Percentiles rank a stretch among this genome's conserved stretches.
Conservation (phyloP, 2,888 invertebrate species). For the Trissolcus japonicus region DNA sequence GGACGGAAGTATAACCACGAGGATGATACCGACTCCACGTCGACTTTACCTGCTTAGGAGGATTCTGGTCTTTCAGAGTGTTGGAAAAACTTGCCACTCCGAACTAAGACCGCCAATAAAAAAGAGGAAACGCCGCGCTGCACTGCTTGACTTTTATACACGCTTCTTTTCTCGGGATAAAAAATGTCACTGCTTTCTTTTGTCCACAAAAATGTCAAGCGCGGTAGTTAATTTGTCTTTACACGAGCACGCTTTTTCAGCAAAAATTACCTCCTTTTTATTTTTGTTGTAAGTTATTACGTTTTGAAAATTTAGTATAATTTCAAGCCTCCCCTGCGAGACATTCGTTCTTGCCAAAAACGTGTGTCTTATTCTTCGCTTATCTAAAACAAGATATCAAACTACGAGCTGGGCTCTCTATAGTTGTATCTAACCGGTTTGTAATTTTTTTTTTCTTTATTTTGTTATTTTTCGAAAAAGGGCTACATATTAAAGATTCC, state of each 20-base stretch:
- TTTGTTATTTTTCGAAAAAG: neutral
- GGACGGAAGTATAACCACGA: constrained; percentile 21
- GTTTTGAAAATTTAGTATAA: constrained; percentile 19
- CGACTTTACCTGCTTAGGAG: constrained; percentile 54
- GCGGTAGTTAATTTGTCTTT: constrained; percentile 50
- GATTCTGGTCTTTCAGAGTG: constrained; percentile 44
- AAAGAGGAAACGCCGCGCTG: constrained; percentile 51
- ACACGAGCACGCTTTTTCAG: constrained; percentile 21
- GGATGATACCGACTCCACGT: constrained; percentile 48
- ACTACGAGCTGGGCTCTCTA: constrained; percentile 17
- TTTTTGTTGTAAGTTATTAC: no score
- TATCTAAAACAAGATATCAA: constrained; percentile 29
- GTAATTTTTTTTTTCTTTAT: neutral
- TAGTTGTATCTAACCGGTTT: constrained; percentile 25
- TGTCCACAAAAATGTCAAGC: constrained; percentile 50
- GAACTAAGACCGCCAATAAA: constrained; percentile 55
- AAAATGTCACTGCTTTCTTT: constrained; percentile 52
- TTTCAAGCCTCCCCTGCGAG: constrained; percentile 14
- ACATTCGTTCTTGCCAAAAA: constrained; percentile 13
- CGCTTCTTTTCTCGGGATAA: constrained; percentile 45
- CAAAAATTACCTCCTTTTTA: no score
- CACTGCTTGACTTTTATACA: constrained; percentile 52
- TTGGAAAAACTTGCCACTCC: constrained; percentile 55
- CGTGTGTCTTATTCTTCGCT: constrained; percentile 10
- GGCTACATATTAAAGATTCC: neutral